Percentiles rank a stretch among this genome's conserved stretches.
Evolutionary conservation across 2,888 invertebrate species (phyloP).

Genomic region (Diploptera punctata): DNA sequence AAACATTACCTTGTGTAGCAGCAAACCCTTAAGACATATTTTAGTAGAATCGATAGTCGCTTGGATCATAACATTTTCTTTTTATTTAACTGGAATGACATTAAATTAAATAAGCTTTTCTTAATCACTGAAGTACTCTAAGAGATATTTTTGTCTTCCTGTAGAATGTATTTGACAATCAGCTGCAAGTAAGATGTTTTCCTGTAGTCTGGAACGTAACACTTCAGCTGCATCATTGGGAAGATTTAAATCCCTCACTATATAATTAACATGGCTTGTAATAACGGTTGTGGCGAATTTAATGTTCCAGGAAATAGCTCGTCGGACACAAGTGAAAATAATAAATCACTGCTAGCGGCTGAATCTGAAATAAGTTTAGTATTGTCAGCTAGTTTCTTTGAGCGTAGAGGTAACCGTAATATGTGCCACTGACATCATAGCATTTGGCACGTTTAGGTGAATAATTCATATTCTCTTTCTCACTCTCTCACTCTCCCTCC

Average conservation of each 20-base stretch:
- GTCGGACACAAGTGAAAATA: too few relatives aligned
- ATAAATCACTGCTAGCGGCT: background rate
- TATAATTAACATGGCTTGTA: background rate
- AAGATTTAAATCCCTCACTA: background rate
- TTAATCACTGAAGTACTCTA: background rate
- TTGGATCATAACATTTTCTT: background rate
- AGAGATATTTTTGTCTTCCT: background rate
- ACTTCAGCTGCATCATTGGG: background rate
- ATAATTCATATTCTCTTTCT: too few relatives aligned
- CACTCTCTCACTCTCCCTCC: too few relatives aligned
- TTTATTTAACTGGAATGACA: background rate
- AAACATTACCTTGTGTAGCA: background rate
- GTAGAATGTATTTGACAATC: background rate
- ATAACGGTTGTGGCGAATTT: background rate
- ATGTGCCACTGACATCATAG: too few relatives aligned
- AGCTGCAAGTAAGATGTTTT: background rate
- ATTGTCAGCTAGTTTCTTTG: too few relatives aligned
- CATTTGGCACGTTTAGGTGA: too few relatives aligned
- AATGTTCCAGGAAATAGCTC: background rate
- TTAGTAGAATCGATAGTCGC: background rate
- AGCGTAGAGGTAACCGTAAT: too few relatives aligned
- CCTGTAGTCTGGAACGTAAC: background rate
- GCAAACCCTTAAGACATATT: background rate
- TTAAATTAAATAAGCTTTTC: background rate
- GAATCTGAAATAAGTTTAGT: background rate